Evolutionary conservation across 2,113 vertebrate genomes (phyloP).

Genomic region (Pseudois nayaur): DNA sequence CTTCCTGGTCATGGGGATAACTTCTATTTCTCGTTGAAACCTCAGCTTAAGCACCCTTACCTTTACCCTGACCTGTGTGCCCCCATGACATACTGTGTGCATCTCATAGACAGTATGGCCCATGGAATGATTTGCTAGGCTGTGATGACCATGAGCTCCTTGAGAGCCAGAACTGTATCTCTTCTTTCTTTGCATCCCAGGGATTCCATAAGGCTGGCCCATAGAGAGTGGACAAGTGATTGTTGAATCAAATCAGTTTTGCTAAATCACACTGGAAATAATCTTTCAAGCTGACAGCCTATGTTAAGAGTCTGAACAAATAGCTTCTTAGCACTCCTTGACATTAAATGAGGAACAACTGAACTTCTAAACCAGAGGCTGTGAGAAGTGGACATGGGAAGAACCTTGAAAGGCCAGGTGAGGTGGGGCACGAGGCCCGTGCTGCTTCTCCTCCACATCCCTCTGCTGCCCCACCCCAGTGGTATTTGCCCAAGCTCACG

Average conservation of each 20-base stretch:
- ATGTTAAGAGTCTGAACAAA: slow-evolving; percentile 36
- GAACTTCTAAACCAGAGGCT: neutral
- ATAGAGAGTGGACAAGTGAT: neutral
- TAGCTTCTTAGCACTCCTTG: neutral
- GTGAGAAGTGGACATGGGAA: neutral
- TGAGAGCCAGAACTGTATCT: neutral
- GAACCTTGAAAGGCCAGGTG: neutral
- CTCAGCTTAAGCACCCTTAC: neutral
- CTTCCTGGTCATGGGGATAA: neutral
- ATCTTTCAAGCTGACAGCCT: slow-evolving; percentile 28
- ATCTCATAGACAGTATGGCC: neutral
- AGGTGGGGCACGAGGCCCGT: fast-evolving
- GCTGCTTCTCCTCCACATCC: neutral
- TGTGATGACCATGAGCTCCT: neutral
- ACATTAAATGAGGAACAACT: neutral
- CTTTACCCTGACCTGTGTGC: neutral
- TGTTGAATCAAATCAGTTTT: neutral
- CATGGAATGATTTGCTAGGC: neutral
- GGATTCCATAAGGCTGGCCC: neutral
- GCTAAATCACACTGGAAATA: slow-evolving; percentile 22
- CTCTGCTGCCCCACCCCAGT: fast-evolving
- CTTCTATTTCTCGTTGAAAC: neutral
- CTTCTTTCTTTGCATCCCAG: neutral
- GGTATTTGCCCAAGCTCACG: neutral
- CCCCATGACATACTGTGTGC: fast-evolving